phyloP scores from a whole-genome alignment of 2,797 vertebrate genomes.

The Hydrophis major region DNA sequence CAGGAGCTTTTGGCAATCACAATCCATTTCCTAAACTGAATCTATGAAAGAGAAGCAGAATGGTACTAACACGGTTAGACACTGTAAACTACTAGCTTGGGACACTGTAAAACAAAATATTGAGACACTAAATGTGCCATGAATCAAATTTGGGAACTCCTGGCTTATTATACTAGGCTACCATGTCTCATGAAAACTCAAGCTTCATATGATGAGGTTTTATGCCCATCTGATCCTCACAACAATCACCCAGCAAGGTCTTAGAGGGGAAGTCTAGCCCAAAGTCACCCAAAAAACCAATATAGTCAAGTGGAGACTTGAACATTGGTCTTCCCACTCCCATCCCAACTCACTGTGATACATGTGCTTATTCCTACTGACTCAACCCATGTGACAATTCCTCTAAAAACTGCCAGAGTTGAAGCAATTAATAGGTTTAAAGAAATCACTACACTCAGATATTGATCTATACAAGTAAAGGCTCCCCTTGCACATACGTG shows the following conservation, averaged over 20 bases:
- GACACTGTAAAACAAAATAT: neutral
- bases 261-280: neutral
- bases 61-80: neutral
- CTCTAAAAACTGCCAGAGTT: neutral
- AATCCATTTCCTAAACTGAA: neutral
- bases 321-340: neutral
- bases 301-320: neutral
- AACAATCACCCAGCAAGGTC: neutral
- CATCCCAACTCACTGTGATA: neutral
- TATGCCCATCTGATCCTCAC: neutral
- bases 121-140: neutral
- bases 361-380: neutral
- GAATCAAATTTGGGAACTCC: neutral
- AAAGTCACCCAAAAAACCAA: neutral
- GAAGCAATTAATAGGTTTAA: neutral
- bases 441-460: constrained; percentile 11
- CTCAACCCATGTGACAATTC: neutral
- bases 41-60: neutral
- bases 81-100: no score
- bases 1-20: neutral
- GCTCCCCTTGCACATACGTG: no score
- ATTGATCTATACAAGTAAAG: no score
- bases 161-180: neutral
- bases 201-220: neutral
- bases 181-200: neutral